Base-by-base conservation (phyloP, 2,797 vertebrate species). In the Aselliscus stoliczkanus region DNA sequence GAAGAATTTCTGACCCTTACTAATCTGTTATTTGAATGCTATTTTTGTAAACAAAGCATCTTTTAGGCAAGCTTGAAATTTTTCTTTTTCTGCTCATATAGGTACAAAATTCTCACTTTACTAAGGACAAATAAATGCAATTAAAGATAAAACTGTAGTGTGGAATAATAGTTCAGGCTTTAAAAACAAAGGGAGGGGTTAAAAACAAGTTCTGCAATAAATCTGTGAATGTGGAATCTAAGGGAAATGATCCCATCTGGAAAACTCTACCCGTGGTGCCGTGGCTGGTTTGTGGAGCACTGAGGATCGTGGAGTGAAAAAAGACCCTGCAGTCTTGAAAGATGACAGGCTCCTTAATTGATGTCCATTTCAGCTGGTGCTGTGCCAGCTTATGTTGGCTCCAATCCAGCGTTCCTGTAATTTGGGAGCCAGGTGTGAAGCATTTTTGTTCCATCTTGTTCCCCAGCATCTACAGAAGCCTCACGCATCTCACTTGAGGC, bases 371-470 rank as follows among this genome's bases (percentile, higher is more conserved):
- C 98, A 98, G 97, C 98, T 98, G 98, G 98, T 98, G 97, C 95
- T 85, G 98, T 99, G 98, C 98, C 98, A 99, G 98, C 98, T 98
- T 98, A 97, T 96, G 90, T 98, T 99, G 98, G 98, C 98, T 84
- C 37, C 93, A 21, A 83, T 98, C 98, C 98, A 99, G 98, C 98
- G 95, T 98, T 96, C 97, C 98, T 98, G 98, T 98, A 98, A 98
- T 98, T 98, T 98, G 95, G 98, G 98, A 98, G 98, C 98, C 98
- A 99, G 98, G 98, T 99, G 98, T 98, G 98, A 99, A 99, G 98
- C 97, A 70, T 98, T 98, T 98, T 98, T 99, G 98, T 99, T 98
- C 97, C 97, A 83, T 99, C 98, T 99, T 99, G 98, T 98, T 98
- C 97, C 97, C 97, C 81, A 98, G 98, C 98, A 98, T 98, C 98